Evolutionary conservation across 2,113 vertebrate species (phyloP).

Genomic region (Tachycineta bicolor): DNA sequence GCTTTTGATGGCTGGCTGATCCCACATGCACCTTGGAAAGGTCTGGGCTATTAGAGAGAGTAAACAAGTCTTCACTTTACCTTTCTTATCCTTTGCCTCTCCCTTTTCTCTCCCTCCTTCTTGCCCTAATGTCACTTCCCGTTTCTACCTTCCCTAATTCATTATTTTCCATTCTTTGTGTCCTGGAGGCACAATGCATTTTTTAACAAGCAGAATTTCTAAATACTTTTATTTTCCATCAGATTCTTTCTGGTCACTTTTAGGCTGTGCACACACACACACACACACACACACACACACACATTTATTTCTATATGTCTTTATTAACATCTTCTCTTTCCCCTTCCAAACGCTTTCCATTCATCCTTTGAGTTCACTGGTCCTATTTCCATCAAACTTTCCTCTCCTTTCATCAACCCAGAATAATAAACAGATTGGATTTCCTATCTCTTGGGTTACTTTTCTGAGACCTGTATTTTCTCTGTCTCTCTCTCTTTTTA

Average conservation of each 20-base stretch:
- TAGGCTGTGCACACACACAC: not conserved
- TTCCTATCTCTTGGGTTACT: not conserved
- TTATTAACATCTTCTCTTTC: not conserved
- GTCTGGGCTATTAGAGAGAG: not conserved
- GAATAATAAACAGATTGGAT: not conserved
- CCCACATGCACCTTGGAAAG: not conserved
- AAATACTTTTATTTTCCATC: constrained; percentile 62
- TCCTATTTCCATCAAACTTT: not conserved
- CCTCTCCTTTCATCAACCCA: constrained; percentile 17
- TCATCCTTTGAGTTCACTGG: not conserved
- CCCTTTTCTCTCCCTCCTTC: not conserved
- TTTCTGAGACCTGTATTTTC: not conserved
- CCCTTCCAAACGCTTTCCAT: not conserved
- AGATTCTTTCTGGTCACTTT: constrained; percentile 59
- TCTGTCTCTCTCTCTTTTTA: not conserved
- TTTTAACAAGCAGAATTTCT: constrained; percentile 50
- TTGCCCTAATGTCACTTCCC: not conserved
- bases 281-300: not conserved
- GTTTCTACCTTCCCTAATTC: constrained; percentile 40
- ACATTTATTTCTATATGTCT: not conserved
- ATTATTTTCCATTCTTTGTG: not conserved
- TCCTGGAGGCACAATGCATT: not conserved
- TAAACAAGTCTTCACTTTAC: not conserved
- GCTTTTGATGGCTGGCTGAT: not conserved
- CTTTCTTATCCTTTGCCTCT: not conserved